phyloP scores from a whole-genome alignment of 2,113 vertebrate species.

The Anhinga rufa region DNA sequence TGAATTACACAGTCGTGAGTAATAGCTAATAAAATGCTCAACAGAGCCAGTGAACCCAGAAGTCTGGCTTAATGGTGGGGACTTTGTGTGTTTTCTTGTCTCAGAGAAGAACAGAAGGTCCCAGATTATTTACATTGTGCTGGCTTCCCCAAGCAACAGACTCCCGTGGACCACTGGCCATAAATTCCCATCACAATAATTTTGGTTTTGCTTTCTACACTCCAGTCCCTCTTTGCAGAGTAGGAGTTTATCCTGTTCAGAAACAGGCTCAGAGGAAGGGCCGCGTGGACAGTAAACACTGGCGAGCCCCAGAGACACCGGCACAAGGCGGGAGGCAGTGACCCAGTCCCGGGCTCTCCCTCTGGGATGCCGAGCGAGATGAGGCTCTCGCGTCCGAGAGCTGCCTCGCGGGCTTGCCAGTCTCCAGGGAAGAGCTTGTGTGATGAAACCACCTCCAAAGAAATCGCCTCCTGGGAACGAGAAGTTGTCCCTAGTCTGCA shows the following conservation, averaged over 20 bases:
- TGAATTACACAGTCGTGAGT: not conserved
- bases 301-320: not conserved
- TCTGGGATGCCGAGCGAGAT: not conserved
- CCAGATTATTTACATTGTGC: slow-evolving; percentile 31
- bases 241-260: slow-evolving; percentile 15
- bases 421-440: not conserved
- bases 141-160: slow-evolving; percentile 38
- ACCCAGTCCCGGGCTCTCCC: not conserved
- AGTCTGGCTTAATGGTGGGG: not conserved
- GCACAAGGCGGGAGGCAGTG: not conserved
- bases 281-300: not conserved
- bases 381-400: not conserved
- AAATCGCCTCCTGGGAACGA: not conserved
- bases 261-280: slow-evolving; percentile 1
- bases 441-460: not conserved
- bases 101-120: not conserved
- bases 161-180: not conserved
- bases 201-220: not conserved
- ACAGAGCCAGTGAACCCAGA: not conserved
- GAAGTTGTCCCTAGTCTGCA: too few species aligned
- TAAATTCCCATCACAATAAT: slow-evolving; percentile 52
- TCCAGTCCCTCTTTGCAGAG: not conserved
- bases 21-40: not conserved
- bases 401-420: not conserved
- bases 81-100: not conserved